Percentiles rank a stretch among this genome's conserved stretches.
These are phyloP conservation scores for Epirrhoe tristata DNA, from an alignment of 2,888 invertebrate species.

Conservation along the genomic window DNA sequence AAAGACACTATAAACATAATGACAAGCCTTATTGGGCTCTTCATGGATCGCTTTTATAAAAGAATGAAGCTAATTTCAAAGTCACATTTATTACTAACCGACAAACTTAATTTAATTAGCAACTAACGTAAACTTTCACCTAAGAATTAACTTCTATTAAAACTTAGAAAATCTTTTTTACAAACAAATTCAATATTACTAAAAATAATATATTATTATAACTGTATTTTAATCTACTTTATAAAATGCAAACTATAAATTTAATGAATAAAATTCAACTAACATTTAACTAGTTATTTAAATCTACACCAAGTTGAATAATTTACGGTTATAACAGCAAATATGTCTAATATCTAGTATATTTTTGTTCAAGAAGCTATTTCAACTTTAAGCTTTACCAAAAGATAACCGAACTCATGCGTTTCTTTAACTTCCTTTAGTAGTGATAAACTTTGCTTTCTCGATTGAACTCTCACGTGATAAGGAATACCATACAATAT, in stretches of 20 bases:
- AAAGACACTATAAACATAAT: neutral
- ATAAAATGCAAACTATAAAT: slow-evolving; percentile 26
- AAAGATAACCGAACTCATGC: slow-evolving; percentile 30
- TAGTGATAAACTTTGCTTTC: slow-evolving; percentile 16
- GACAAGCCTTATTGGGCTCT: neutral
- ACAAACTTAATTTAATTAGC: slow-evolving; percentile 19
- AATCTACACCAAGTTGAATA: slow-evolving; percentile 75
- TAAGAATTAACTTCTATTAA: slow-evolving; percentile 14
- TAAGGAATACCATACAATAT: slow-evolving; percentile 53
- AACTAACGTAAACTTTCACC: slow-evolving; percentile 22
- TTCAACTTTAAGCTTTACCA: slow-evolving; percentile 4
- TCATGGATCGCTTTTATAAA: slow-evolving; percentile 26
- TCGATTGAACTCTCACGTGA: slow-evolving; percentile 60
- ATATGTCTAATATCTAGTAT: slow-evolving; percentile 27
- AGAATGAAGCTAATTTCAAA: slow-evolving; percentile 55
- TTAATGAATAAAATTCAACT: slow-evolving; percentile 60
- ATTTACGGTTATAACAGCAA: slow-evolving; percentile 60
- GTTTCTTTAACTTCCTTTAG: slow-evolving; percentile 10
- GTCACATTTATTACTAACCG: slow-evolving; percentile 81
- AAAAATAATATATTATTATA: slow-evolving; percentile 15
- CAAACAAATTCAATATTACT: slow-evolving; percentile 10
- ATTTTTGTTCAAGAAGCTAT: slow-evolving; percentile 38
- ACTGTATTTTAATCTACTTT: slow-evolving; percentile 14
- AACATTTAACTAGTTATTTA: slow-evolving; percentile 69
- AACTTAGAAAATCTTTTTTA: slow-evolving; percentile 12